Evolutionary conservation across 1,140 invertebrate species (phyloP), one percentile per base, ranked within the genome.

Genomic region (Pogonognathellus flavescens): DNA sequence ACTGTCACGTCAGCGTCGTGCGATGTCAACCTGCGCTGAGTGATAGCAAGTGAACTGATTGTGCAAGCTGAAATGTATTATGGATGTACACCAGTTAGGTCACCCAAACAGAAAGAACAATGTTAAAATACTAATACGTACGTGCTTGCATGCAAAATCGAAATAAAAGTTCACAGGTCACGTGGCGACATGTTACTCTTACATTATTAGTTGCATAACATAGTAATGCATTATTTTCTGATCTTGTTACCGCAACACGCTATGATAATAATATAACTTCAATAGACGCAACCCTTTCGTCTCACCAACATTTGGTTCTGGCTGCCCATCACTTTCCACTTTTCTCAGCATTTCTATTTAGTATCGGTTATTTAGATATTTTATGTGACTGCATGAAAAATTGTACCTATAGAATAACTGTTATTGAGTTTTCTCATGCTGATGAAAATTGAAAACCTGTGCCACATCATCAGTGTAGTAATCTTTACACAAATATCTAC

Each of bases 221-320:
- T 25, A 16, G 4, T 76, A 50, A 76, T n/a, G 41, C n/a, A 49
- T 76, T 76, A 76, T 18, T 49, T 76, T 49, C 13, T 76, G 25
- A 76, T 41, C 70, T 76, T 50, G 70, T 76, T 76, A 76, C 70
- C 41, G 7, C 70, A 76, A 49, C 70, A 50, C 41, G 70, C 41
- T 18, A 76, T n/a, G 53, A 14, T n/a, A 57, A 14, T n/a, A 57
- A n/a, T 57, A 14, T 16, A 76, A 31, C 9, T 59, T 11, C 55
- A 25, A 11, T 1, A 60, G 18, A 82, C 62, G 14, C 52, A 83
- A 83, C 82, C 82, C 82, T 83, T 83, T 83, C 60, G 60, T 83
- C 70, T 60, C 49, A 66, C n/a, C 60, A 16, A 41, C 62, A 5
- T 66, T 25, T 9, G 0, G 70, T 76, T 76, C 31, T 76, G 70